Evolutionary conservation across 2,888 invertebrate genomes (phyloP).

Genomic region (Hirtodrosophila duncani): DNA sequence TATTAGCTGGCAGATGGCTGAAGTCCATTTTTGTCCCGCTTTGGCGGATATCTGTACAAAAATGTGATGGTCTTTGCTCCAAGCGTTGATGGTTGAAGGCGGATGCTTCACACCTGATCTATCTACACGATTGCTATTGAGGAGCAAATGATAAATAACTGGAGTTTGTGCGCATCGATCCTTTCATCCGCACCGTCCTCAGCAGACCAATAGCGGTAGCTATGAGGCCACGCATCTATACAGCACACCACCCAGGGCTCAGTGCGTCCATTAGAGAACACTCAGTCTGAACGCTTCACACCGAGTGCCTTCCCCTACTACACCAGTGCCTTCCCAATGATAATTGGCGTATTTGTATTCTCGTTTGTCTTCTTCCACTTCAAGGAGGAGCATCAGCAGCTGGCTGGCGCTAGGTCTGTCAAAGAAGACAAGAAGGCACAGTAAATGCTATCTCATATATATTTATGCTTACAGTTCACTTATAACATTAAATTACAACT

Average conservation of each 20-base stretch:
- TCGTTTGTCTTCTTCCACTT: constrained; percentile 97
- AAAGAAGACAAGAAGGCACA: constrained; percentile 77
- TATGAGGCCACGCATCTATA: constrained; percentile 93
- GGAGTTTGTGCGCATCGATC: constrained; percentile 99
- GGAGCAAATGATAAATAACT: constrained; percentile 95
- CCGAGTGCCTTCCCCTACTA: constrained; percentile 99
- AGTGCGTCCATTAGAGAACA: constrained; percentile 97
- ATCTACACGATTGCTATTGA: constrained; percentile 95
- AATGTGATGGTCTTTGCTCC: constrained; percentile 97
- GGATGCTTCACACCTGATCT: constrained; percentile 86
- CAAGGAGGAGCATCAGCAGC: constrained; percentile 93
- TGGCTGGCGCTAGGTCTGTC: constrained; percentile 68
- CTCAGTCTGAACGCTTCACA: constrained; percentile 99
- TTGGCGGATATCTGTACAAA: constrained; percentile 97
- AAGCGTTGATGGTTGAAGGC: constrained; percentile 88
- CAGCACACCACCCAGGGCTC: constrained; percentile 98
- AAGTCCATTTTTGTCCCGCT: constrained; percentile 91
- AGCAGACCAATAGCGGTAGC: constrained; percentile 85
- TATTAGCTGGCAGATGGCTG: constrained; percentile 97
- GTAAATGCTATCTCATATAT: constrained; percentile 38
- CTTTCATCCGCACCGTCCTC: constrained; percentile 93
- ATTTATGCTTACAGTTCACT: too few relatives aligned
- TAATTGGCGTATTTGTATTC: constrained; percentile 96
- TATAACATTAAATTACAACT: too few relatives aligned
- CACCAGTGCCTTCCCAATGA: constrained; percentile 98